A percentile compares a stretch with the other conserved stretches of the same genome.
These are phyloP conservation scores for Plebejus anna DNA, from an alignment of 2,888 invertebrate species.

Conservation along the genomic window DNA sequence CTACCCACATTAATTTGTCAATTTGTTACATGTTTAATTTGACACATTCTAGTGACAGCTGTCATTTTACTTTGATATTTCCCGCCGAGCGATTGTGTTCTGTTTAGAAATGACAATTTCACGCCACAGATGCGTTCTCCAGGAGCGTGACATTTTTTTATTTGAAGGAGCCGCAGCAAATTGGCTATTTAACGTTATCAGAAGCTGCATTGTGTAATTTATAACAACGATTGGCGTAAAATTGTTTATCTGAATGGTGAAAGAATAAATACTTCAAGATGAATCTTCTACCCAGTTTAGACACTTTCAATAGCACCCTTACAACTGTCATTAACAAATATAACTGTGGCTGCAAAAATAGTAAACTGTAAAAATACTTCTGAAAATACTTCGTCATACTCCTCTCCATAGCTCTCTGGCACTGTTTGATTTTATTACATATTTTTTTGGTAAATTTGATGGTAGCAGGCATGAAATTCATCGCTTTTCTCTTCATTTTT, in stretches of 20 bases:
- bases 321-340: no score
- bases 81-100: constrained; percentile 36
- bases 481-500: no score
- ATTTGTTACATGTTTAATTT: neutral
- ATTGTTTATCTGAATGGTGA: constrained; percentile 31
- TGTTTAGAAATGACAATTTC: constrained; percentile 52
- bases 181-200: constrained; percentile 43
- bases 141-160: constrained; percentile 52
- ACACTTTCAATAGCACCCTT: neutral
- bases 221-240: constrained; percentile 37
- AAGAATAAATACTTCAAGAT: neutral
- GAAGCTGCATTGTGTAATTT: constrained; percentile 34
- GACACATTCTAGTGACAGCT: constrained; percentile 38
- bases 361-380: no score
- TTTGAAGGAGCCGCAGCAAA: constrained; percentile 53
- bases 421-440: no score
- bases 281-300: neutral
- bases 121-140: constrained; percentile 56
- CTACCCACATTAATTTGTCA: neutral
- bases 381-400: no score
- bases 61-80: constrained; percentile 38
- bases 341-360: no score
- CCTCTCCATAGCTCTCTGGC: no score
- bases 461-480: no score
- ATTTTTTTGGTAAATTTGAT: no score